Conservation (phyloP, 2,888 invertebrate species). For the Theretra japonica region DNA sequence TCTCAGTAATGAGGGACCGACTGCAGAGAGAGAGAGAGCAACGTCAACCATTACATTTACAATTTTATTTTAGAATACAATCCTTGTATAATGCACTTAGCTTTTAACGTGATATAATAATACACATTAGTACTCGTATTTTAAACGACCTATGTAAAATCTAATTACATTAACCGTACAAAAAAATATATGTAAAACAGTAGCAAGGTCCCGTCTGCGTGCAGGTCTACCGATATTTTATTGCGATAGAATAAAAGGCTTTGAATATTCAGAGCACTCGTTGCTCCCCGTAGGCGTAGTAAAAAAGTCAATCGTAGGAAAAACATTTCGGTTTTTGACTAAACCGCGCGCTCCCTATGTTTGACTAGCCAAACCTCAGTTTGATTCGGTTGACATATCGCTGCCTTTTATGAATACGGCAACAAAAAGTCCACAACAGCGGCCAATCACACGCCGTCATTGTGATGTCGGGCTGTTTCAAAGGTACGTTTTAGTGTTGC, state of each 20-base stretch:
- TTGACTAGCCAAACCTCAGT: slow-evolving; percentile 21
- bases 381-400: slow-evolving; percentile 22
- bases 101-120: no score
- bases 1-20: no score
- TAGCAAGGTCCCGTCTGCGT: neutral
- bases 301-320: slow-evolving; percentile 3
- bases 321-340: slow-evolving; percentile 17
- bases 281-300: neutral
- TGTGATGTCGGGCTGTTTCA: neutral
- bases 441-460: neutral
- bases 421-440: slow-evolving; percentile 14
- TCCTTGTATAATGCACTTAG: no score
- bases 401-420: slow-evolving; percentile 20
- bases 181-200: neutral
- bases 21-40: no score
- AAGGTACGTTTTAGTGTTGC: neutral
- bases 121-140: no score
- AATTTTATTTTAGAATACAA: no score
- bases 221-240: neutral
- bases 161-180: neutral
- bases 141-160: no score
- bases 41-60: no score
- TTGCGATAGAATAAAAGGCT: neutral
- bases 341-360: slow-evolving; percentile 12
- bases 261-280: neutral